A percentile compares a stretch with the other conserved stretches of the same genome.
Evolutionary conservation across 2,888 invertebrate species (phyloP).

Genomic region (Patella pellucida): DNA sequence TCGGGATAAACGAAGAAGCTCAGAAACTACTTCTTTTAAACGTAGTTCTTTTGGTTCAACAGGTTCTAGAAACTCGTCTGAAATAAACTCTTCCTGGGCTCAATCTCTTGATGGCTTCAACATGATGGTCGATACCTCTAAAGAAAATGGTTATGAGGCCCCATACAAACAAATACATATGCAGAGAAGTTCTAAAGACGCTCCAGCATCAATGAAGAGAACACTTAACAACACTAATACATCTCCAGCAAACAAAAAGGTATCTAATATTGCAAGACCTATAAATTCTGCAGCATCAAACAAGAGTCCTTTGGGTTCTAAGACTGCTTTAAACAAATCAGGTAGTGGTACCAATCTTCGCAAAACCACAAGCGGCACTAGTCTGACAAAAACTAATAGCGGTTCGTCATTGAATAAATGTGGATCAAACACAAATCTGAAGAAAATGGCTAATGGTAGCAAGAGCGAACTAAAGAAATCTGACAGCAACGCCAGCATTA

Average conservation of each 20-base stretch:
- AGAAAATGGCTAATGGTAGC: slow-evolving; percentile 27
- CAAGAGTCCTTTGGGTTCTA: slow-evolving; percentile 19
- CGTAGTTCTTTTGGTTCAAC: slow-evolving; percentile 26
- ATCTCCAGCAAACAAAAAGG: slow-evolving; percentile 11
- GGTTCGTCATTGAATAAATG: slow-evolving; percentile 36
- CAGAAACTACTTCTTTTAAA: slow-evolving; percentile 16
- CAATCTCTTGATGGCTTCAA: slow-evolving; percentile 53
- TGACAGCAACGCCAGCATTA: slow-evolving; percentile 67
- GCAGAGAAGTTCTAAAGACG: slow-evolving; percentile 37
- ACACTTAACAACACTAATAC: slow-evolving; percentile 8
- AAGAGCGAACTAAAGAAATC: slow-evolving; percentile 48
- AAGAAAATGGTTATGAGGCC: slow-evolving; percentile 32
- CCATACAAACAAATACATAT: slow-evolving; percentile 39
- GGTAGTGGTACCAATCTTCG: slow-evolving; percentile 40
- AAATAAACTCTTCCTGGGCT: slow-evolving; percentile 39
- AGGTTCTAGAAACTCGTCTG: slow-evolving; percentile 29
- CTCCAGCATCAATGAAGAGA: slow-evolving; percentile 29
- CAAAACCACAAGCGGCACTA: slow-evolving; percentile 50
- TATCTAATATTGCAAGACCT: slow-evolving; percentile 27
- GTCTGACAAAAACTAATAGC: slow-evolving; percentile 48
- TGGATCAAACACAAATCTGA: slow-evolving; percentile 42
- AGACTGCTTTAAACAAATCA: slow-evolving; percentile 40
- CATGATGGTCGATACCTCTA: slow-evolving; percentile 40
- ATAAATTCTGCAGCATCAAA: neutral
- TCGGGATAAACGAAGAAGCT: slow-evolving; percentile 30